Evolutionary conservation across 2,797 vertebrate species (phyloP).

Genomic region (Enteromius unitaeniatus): DNA sequence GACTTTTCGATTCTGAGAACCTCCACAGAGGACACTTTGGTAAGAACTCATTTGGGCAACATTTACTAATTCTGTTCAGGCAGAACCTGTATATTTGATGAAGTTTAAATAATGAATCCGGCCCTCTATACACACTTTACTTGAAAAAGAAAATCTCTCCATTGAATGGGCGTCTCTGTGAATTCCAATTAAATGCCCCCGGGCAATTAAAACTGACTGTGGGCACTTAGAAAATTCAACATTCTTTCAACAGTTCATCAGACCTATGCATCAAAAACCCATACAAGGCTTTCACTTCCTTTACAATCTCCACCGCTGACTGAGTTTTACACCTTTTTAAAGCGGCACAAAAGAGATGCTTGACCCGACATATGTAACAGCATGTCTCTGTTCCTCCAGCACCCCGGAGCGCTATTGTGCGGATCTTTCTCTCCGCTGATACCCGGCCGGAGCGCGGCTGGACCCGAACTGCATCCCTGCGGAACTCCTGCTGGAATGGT

Average conservation of each 20-base stretch:
- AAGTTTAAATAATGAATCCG: constrained; percentile 49
- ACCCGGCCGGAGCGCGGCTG: constrained; percentile 77
- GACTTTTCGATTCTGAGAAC: not conserved
- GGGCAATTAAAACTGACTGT: constrained; percentile 89
- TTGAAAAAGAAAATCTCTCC: constrained; percentile 70
- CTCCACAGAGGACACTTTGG: not conserved
- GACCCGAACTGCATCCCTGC: constrained; percentile 77
- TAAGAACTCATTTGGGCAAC: not conserved
- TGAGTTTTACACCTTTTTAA: constrained; percentile 88
- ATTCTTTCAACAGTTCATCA: constrained; percentile 87
- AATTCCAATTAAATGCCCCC: constrained; percentile 88
- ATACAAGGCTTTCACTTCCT: constrained; percentile 80
- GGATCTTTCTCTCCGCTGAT: constrained; percentile 75
- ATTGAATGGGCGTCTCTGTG: constrained; percentile 79
- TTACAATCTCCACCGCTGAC: constrained; percentile 81
- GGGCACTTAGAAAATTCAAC: constrained; percentile 86
- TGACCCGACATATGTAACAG: constrained; percentile 93
- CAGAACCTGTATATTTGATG: constrained; percentile 27
- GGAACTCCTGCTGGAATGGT: constrained; percentile 79
- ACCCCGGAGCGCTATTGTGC: constrained; percentile 78
- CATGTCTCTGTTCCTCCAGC: constrained; percentile 81
- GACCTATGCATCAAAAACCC: constrained; percentile 80
- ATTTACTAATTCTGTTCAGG: not conserved
- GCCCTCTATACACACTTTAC: constrained; percentile 47
- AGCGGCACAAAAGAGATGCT: constrained; percentile 86